These are phyloP conservation scores for Orientallactaga sibirica DNA, from an alignment of 2,797 vertebrate genomes.

Conservation along the genomic window DNA sequence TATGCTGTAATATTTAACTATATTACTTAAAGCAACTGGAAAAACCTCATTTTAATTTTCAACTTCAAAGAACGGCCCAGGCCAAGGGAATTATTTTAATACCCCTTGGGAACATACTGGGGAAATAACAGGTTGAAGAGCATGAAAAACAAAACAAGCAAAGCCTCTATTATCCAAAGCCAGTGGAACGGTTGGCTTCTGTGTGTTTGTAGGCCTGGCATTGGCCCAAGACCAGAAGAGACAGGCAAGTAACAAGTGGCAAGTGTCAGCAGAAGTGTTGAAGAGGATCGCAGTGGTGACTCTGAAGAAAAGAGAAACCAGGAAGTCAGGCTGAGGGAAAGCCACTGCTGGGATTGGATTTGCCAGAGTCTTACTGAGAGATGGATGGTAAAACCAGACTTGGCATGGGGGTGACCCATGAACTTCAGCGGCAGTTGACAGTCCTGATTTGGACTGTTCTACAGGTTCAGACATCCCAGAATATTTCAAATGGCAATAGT, in stretches of 20 bases:
- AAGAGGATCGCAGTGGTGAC: background rate
- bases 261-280: background rate
- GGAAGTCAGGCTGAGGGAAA: background rate
- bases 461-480: background rate
- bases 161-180: background rate
- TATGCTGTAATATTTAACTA: constrained; percentile 84
- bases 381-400: background rate
- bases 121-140: background rate
- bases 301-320: background rate
- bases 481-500: background rate
- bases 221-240: background rate
- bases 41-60: constrained; percentile 76
- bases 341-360: background rate
- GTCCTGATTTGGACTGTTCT: background rate
- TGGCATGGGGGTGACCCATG: background rate
- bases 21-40: constrained; percentile 72
- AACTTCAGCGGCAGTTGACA: background rate
- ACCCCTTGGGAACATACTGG: background rate
- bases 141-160: background rate
- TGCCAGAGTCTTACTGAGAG: background rate
- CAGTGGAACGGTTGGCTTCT: background rate
- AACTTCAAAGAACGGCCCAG: constrained; percentile 70
- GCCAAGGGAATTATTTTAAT: background rate
- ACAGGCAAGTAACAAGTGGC: background rate
- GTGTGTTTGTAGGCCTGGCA: background rate